Evolutionary conservation across 2,113 vertebrate species (phyloP).

Genomic region (Pollimyrus isidori): DNA sequence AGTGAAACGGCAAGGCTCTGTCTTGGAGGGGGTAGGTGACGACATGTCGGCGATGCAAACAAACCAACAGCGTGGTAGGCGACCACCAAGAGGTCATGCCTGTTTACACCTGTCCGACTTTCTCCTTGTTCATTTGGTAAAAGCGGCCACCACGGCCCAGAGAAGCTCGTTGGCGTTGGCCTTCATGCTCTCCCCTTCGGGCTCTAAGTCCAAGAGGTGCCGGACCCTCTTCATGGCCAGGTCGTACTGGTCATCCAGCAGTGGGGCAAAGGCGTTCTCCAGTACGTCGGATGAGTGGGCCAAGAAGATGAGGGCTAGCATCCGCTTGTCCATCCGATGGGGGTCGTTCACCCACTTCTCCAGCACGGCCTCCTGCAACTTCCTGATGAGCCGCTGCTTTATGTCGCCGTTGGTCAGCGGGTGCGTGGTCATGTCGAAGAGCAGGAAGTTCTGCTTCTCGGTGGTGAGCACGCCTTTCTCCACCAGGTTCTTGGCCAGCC

Average conservation of each 20-base stretch:
- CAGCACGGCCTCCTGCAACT: constrained; percentile 85
- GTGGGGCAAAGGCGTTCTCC: constrained; percentile 89
- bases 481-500: constrained; percentile 90
- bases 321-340: constrained; percentile 87
- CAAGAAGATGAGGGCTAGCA: constrained; percentile 85
- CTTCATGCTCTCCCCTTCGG: constrained; percentile 86
- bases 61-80: not conserved
- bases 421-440: constrained; percentile 96
- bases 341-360: constrained; percentile 93
- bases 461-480: constrained; percentile 93
- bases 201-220: constrained; percentile 87
- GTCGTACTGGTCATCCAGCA: constrained; percentile 92
- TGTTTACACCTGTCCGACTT: not conserved
- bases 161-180: constrained; percentile 78
- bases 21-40: not conserved
- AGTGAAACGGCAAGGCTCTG: not conserved
- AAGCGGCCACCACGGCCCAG: constrained; percentile 90
- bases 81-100: not conserved
- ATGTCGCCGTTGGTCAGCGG: constrained; percentile 92
- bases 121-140: constrained; percentile 74
- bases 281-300: constrained; percentile 89
- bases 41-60: not conserved
- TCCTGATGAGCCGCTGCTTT: constrained; percentile 91
- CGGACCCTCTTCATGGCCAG: constrained; percentile 91
- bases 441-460: constrained; percentile 96